A percentile compares a stretch with the other conserved stretches of the same genome.
Conservation (phyloP, 1,140 invertebrate genomes). For the Drosophila varians region DNA sequence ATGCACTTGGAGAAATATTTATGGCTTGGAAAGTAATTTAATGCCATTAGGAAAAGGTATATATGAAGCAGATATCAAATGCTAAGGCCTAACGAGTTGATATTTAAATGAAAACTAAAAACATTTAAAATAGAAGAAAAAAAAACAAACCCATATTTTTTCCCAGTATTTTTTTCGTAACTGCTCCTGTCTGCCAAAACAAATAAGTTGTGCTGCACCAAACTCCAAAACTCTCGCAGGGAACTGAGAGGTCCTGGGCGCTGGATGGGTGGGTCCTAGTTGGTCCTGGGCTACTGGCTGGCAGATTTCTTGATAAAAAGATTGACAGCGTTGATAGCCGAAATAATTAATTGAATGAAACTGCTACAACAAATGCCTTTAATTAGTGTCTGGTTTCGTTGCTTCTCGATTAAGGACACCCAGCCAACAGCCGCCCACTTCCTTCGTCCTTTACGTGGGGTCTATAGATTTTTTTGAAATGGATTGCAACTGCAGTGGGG, state of each 20-base stretch:
- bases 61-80: too few relatives aligned
- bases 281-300: constrained; percentile 13
- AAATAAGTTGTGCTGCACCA: constrained; percentile 23
- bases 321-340: constrained; percentile 79
- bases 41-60: too few relatives aligned
- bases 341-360: constrained; percentile 83
- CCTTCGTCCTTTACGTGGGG: not conserved
- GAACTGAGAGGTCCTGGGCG: not conserved
- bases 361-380: constrained; percentile 74
- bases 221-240: constrained; percentile 17
- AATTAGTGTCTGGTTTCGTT: constrained; percentile 75
- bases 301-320: constrained; percentile 77
- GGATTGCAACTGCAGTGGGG: not conserved
- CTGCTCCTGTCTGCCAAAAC: constrained; percentile 31
- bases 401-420: constrained; percentile 3
- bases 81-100: too few relatives aligned
- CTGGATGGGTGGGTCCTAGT: not conserved
- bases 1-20: not conserved
- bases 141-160: too few relatives aligned
- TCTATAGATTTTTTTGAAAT: not conserved
- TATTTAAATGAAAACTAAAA: too few relatives aligned
- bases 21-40: not conserved
- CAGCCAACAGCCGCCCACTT: not conserved
- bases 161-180: not conserved
- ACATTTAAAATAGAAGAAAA: too few relatives aligned